A percentile compares a stretch with the other conserved stretches of the same genome.
phyloP scores from a whole-genome alignment of 2,888 invertebrate species.

The Adineta ricciae region DNA sequence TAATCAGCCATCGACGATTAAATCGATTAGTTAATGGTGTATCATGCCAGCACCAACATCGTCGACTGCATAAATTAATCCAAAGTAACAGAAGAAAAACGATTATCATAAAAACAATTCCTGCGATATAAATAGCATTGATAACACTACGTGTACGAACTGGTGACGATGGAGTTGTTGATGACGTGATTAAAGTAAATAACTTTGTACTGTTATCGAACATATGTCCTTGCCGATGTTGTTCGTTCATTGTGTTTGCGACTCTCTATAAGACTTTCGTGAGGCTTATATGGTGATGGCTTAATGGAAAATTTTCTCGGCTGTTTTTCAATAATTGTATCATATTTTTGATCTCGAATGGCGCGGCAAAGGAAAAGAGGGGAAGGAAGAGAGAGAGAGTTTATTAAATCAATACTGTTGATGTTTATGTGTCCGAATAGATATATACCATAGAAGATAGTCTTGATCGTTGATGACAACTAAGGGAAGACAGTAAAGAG shows the following conservation, averaged over 20 bases:
- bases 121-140: neutral
- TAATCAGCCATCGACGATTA: neutral
- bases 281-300: neutral
- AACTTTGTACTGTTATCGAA: neutral
- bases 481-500: neutral
- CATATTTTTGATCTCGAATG: neutral
- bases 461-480: neutral
- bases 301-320: neutral
- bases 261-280: neutral
- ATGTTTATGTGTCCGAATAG: neutral
- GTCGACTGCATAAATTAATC: slow-evolving; percentile 6
- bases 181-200: neutral
- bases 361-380: neutral
- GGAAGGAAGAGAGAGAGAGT: neutral
- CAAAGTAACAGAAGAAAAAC: neutral
- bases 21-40: neutral
- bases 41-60: slow-evolving; percentile 9
- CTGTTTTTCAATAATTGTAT: neutral
- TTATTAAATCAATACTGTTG: neutral
- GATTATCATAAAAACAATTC: slow-evolving; percentile 1
- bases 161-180: neutral
- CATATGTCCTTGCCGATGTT: neutral
- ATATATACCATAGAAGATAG: neutral
- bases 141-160: neutral
- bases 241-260: neutral